Evolutionary conservation across 2,797 vertebrate species (phyloP).

Genomic region (Hafferia zeledoni): DNA sequence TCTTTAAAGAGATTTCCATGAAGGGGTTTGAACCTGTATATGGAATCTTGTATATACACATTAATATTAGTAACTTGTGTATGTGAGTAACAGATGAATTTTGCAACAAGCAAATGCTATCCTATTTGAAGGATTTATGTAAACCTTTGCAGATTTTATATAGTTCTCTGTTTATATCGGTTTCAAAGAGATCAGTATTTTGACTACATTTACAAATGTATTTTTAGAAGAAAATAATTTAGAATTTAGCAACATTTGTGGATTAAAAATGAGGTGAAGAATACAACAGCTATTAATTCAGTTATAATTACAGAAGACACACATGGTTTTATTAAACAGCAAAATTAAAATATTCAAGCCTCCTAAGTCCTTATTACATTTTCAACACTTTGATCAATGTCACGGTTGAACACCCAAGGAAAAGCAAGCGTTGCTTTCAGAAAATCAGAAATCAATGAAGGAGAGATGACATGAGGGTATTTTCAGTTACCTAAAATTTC

Average conservation of each 20-base stretch:
- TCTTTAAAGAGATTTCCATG: not conserved
- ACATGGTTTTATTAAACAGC: not conserved
- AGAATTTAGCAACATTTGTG: not conserved
- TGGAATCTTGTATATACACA: not conserved
- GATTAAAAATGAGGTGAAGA: not conserved
- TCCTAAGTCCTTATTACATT: not conserved
- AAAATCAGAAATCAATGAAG: not conserved
- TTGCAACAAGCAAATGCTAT: not conserved
- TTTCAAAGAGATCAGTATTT: not conserved
- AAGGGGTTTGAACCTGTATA: not conserved
- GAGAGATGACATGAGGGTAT: not conserved
- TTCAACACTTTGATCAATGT: not conserved
- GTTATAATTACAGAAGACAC: not conserved
- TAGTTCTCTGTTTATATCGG: not conserved
- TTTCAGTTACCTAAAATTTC: not conserved
- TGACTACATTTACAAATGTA: not conserved
- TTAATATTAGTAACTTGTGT: not conserved
- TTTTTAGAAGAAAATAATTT: not conserved
- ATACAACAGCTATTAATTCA: not conserved
- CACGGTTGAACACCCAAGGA: not conserved
- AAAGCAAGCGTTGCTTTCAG: not conserved
- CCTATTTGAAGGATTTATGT: not conserved
- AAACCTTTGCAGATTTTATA: not conserved
- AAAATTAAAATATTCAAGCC: not conserved
- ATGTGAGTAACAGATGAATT: not conserved